These are phyloP conservation scores for Caenorhabditis sp. DNA, from an alignment of 2,888 invertebrate species.

Conservation along the genomic window DNA sequence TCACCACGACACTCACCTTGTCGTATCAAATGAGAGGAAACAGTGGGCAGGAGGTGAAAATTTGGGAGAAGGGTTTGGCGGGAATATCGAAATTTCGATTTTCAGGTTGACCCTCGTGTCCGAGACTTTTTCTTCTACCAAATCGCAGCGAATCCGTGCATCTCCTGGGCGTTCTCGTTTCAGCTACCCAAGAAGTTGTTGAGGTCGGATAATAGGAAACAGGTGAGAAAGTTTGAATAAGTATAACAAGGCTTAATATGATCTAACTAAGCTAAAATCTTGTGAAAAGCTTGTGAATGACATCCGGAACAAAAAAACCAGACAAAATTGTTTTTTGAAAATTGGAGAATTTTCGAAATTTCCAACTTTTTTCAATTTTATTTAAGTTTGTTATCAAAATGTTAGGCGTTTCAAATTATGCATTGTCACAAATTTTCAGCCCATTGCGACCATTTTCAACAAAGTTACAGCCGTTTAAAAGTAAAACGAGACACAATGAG, in stretches of 20 bases:
- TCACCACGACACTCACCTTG: constrained; percentile 80
- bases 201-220: constrained; percentile 57
- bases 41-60: constrained; percentile 74
- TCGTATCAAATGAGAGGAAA: constrained; percentile 81
- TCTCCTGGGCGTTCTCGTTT: constrained; percentile 79
- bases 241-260: neutral
- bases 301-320: neutral
- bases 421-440: neutral
- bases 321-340: neutral
- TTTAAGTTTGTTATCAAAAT: neutral
- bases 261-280: neutral
- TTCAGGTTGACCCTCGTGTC: constrained; percentile 73
- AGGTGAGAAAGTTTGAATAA: constrained; percentile 18
- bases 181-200: constrained; percentile 72
- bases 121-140: constrained; percentile 77
- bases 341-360: no score
- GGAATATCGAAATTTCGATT: neutral
- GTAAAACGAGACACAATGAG: neutral
- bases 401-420: neutral
- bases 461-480: neutral
- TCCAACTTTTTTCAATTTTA: neutral
- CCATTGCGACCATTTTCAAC: neutral
- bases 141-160: constrained; percentile 73
- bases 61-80: no score
- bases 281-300: neutral